These are phyloP conservation scores for Lophius americanus DNA, from an alignment of 2,797 vertebrate genomes.

Conservation along the genomic window DNA sequence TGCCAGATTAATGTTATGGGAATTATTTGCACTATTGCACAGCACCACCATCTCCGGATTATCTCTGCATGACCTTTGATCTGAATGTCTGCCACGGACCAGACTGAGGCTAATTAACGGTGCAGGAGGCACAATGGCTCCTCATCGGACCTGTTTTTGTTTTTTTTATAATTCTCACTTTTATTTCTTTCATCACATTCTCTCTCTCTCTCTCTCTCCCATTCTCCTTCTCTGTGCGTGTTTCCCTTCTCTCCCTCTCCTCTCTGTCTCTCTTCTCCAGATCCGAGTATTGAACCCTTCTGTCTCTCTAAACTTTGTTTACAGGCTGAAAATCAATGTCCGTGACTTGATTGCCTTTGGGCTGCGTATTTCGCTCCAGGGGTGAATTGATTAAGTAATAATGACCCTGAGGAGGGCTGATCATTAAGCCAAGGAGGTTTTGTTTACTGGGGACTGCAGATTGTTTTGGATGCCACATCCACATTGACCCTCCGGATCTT, in stretches of 20 bases:
- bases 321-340: constrained; percentile 85
- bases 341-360: constrained; percentile 86
- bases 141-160: constrained; percentile 65
- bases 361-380: constrained; percentile 86
- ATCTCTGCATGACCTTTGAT: constrained; percentile 90
- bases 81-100: constrained; percentile 84
- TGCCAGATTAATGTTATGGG: constrained; percentile 83
- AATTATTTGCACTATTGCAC: constrained; percentile 79
- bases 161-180: constrained; percentile 34
- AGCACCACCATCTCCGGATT: constrained; percentile 73
- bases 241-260: constrained; percentile 25
- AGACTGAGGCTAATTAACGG: constrained; percentile 70
- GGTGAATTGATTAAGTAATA: constrained; percentile 94
- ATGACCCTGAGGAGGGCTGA: constrained; percentile 87
- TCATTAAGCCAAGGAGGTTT: constrained; percentile 80
- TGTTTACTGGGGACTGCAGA: constrained; percentile 75
- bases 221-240: constrained; percentile 37
- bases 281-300: constrained; percentile 82
- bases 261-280: constrained; percentile 54
- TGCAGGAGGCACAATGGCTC: constrained; percentile 66
- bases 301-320: constrained; percentile 87
- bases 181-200: constrained; percentile 46
- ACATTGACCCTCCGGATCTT: constrained; percentile 58
- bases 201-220: constrained; percentile 23
- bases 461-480: constrained; percentile 64